phyloP scores from a whole-genome alignment of 2,888 invertebrate genomes.

The Acleris emargana region DNA sequence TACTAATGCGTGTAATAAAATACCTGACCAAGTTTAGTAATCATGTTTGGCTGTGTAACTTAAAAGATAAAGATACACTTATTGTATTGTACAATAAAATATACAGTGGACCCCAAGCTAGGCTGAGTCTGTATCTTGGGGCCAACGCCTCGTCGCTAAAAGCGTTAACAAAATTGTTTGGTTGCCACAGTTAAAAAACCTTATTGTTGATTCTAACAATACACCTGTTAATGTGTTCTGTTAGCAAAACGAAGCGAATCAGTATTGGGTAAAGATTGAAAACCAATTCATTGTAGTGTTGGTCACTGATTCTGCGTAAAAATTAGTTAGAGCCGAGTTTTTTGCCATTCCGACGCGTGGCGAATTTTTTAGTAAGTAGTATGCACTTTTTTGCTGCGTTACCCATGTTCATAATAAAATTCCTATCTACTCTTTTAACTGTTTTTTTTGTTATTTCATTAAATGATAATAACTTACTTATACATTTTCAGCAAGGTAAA shows the following conservation, averaged over 20 bases:
- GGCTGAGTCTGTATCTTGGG: too few species aligned
- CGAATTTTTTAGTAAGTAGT: slow-evolving; percentile 3
- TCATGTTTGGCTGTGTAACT: too few species aligned
- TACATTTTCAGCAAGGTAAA: too few species aligned
- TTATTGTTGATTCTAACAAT: slow-evolving; percentile 24
- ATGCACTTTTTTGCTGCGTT: background rate
- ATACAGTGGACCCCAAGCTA: too few species aligned
- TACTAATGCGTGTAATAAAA: too few species aligned
- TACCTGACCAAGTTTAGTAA: too few species aligned
- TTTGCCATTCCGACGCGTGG: slow-evolving; percentile 32
- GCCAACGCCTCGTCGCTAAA: background rate
- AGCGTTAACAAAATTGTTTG: background rate
- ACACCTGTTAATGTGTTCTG: slow-evolving; percentile 23
- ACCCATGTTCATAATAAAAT: background rate
- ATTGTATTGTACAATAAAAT: too few species aligned
- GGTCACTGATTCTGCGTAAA: slow-evolving; percentile 43
- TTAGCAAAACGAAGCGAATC: slow-evolving; percentile 31
- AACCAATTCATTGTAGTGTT: slow-evolving; percentile 38
- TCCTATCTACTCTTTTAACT: background rate
- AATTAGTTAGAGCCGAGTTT: slow-evolving; percentile 39
- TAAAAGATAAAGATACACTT: too few species aligned
- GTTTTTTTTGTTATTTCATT: too few species aligned
- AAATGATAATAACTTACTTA: too few species aligned
- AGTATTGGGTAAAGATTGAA: slow-evolving; percentile 31
- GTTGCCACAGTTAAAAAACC: background rate